Evolutionary conservation across 2,797 vertebrate species (phyloP).

Genomic region (Phoxinus dragarum): DNA sequence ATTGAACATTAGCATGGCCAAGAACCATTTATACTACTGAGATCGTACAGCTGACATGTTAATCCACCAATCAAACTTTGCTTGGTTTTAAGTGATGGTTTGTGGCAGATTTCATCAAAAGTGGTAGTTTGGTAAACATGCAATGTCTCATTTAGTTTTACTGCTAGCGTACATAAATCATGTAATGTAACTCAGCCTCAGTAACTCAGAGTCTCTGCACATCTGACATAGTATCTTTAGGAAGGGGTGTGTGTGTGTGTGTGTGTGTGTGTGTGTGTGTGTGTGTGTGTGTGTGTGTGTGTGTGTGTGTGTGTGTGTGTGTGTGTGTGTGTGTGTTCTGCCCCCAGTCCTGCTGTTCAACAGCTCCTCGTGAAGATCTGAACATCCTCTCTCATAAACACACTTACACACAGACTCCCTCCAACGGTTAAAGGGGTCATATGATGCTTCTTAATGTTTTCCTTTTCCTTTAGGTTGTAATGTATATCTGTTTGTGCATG

Average conservation of each 20-base stretch:
- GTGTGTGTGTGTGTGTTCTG: slow-evolving; percentile 36
- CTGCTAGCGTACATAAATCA: background rate
- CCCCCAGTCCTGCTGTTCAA: slow-evolving; percentile 68
- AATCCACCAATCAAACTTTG: background rate
- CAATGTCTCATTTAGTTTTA: background rate
- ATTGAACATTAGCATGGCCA: background rate
- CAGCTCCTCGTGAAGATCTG: slow-evolving; percentile 71
- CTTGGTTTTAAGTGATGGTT: background rate
- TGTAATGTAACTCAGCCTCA: background rate
- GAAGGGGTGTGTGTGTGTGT: background rate
- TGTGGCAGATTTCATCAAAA: background rate
- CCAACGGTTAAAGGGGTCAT: background rate
- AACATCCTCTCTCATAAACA: slow-evolving; percentile 18
- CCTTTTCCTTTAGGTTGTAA: background rate
- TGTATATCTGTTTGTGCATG: background rate
- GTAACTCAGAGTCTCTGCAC: background rate
- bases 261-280: no score
- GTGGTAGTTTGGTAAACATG: background rate
- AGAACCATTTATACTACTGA: background rate
- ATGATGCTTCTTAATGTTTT: background rate
- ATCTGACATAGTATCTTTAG: background rate
- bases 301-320: slow-evolving; percentile 48
- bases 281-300: no score
- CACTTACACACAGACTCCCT: slow-evolving; percentile 13
- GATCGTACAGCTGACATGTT: background rate